phyloP scores from a whole-genome alignment of 2,888 invertebrate genomes.

The Priocnemis perturbator region DNA sequence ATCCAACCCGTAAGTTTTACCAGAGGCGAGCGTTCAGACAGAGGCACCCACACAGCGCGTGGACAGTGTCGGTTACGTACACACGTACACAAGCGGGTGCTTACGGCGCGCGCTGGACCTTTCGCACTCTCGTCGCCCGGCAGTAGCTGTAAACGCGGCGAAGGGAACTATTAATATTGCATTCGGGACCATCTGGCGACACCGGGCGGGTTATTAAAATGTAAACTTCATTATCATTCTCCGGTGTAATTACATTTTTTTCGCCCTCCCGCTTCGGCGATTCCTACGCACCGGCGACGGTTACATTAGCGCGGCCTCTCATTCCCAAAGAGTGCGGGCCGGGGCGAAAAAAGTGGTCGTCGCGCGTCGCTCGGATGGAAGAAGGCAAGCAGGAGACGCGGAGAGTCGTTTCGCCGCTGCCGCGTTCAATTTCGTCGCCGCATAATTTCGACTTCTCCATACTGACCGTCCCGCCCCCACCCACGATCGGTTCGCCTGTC shows the following conservation, averaged over 20 bases:
- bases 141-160: constrained; percentile 43
- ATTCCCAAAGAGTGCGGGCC: constrained; percentile 32
- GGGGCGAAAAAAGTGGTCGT: background rate
- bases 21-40: no score
- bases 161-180: constrained; percentile 58
- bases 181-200: constrained; percentile 63
- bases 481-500: background rate
- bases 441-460: constrained; percentile 24
- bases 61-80: no score
- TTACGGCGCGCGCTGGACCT: constrained; percentile 8
- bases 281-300: constrained; percentile 21
- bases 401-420: constrained; percentile 15
- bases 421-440: constrained; percentile 30
- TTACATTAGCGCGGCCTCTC: constrained; percentile 48
- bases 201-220: constrained; percentile 60
- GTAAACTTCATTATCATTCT: constrained; percentile 66
- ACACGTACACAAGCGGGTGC: no score
- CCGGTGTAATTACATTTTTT: constrained; percentile 61
- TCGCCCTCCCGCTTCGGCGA: background rate
- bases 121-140: constrained; percentile 15
- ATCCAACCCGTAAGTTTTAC: no score
- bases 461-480: background rate
- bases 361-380: no score
- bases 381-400: constrained; percentile 4
- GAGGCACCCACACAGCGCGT: no score